A percentile compares a stretch with the other conserved stretches of the same genome.
Conservation (phyloP, 2,888 invertebrate species). For the Archaeoteleia sp. region DNA sequence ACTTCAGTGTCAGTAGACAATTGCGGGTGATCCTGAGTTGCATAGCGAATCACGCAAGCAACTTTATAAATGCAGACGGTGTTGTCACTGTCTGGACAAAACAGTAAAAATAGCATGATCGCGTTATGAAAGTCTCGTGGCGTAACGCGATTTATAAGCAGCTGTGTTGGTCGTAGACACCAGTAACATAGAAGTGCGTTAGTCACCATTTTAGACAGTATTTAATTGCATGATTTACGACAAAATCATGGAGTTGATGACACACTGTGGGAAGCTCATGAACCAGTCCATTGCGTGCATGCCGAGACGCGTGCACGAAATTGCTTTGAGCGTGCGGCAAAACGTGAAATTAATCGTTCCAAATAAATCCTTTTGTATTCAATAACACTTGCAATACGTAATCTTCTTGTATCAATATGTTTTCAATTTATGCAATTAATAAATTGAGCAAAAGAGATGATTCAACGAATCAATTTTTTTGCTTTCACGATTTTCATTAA, state of each 20-base stretch:
- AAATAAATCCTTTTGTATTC: too few species aligned
- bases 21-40: constrained; percentile 12
- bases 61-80: constrained; percentile 38
- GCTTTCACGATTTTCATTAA: too few species aligned
- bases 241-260: constrained; percentile 3
- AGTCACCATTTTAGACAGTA: constrained; percentile 43
- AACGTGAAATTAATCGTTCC: background rate
- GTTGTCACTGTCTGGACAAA: constrained; percentile 28
- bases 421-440: too few species aligned
- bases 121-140: constrained; percentile 10
- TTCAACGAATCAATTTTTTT: too few species aligned
- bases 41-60: constrained; percentile 18
- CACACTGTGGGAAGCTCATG: too few species aligned
- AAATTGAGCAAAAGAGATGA: too few species aligned
- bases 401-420: too few species aligned
- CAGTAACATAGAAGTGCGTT: constrained; percentile 19
- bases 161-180: constrained; percentile 22
- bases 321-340: too few species aligned
- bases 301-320: too few species aligned
- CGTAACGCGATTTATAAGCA: constrained; percentile 30
- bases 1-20: constrained; percentile 44
- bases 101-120: constrained; percentile 38
- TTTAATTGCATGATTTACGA: constrained; percentile 47
- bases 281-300: too few species aligned
- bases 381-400: too few species aligned